Evolutionary conservation across 2,888 invertebrate genomes (phyloP), one percentile per base, ranked within the genome.

Genomic region (Biston stratarius): DNA sequence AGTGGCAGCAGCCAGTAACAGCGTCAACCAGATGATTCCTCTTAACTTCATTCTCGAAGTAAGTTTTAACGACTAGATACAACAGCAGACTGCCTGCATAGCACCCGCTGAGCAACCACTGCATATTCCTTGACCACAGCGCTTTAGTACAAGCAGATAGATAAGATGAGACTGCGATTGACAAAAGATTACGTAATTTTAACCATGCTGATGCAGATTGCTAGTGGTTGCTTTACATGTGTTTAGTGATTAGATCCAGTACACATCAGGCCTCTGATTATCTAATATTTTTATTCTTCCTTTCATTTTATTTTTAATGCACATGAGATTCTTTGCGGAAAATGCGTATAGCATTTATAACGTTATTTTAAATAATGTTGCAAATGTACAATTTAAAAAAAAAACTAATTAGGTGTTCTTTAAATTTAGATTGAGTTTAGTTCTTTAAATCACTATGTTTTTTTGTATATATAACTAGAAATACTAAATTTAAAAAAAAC

Each of bases 41-140:
- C 73, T 80, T 85, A 85, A 83, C 74, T 86, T 90, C 93, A 94
- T 94, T 84, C 72, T 91, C 85, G 76, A 81, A 92, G 72, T 91
- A 91, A 53, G 77, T 79, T 76, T 81, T 90, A 6, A 83, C 80
- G 40, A 82, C 62, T n/a, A 92, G 73, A 65, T 86, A 91, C 58
- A 91, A 66, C 68, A 93, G 80, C 62, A 92, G 59, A 67, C 84
- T 85, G 40, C 87, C 84, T 11, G 86, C 90, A 80, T 89, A 92
- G 64, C 85, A 89, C 73, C 86, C 78, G 58, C 81, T 83, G 58
- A 82, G 75, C 45, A 91, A 51, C 89, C 90, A 92, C 75, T 84
- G 82, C 90, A 90, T 91, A 58, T 36, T 56, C 62, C 44, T 45
- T 44, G 56, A 59, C 53, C 63, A 59, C 48, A 34, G 51, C 59